phyloP scores from a whole-genome alignment of 1,140 invertebrate genomes.

The Solenopsis fugax region DNA sequence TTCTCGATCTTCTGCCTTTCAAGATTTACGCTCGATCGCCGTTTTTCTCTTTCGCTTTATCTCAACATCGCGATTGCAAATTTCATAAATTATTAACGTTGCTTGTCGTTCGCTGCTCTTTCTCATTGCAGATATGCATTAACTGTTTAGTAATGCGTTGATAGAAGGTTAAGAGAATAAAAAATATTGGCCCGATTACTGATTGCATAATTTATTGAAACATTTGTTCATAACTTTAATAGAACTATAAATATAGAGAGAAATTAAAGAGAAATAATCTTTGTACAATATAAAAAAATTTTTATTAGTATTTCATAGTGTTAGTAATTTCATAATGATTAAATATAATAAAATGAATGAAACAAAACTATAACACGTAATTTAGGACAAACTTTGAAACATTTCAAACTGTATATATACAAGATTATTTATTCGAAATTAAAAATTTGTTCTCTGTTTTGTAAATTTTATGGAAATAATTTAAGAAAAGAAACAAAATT shows the following conservation, averaged over 20 bases:
- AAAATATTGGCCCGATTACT: background rate
- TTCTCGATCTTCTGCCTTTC: slow-evolving; percentile 51
- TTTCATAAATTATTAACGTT: slow-evolving; percentile 45
- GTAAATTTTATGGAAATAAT: background rate
- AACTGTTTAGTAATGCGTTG: background rate
- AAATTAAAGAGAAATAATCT: background rate
- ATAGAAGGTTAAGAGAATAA: slow-evolving; percentile 2
- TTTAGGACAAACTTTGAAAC: background rate
- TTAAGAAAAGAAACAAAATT: background rate
- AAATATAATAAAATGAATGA: background rate
- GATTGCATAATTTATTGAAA: background rate
- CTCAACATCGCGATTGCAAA: slow-evolving; percentile 52
- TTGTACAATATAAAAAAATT: background rate
- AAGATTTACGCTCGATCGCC: slow-evolving; percentile 55
- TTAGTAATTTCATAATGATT: background rate
- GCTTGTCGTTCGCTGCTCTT: slow-evolving; percentile 14
- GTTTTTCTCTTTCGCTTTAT: slow-evolving; percentile 21
- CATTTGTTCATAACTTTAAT: background rate
- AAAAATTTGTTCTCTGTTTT: too few relatives aligned
- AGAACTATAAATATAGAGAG: background rate
- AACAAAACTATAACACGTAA: too few relatives aligned
- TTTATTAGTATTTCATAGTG: background rate
- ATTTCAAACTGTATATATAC: background rate
- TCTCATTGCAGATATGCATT: slow-evolving; percentile 31
- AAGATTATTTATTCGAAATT: too few relatives aligned